Evolutionary conservation across 2,888 invertebrate genomes (phyloP).

Genomic region (Thecocarcelia acutangulata): DNA sequence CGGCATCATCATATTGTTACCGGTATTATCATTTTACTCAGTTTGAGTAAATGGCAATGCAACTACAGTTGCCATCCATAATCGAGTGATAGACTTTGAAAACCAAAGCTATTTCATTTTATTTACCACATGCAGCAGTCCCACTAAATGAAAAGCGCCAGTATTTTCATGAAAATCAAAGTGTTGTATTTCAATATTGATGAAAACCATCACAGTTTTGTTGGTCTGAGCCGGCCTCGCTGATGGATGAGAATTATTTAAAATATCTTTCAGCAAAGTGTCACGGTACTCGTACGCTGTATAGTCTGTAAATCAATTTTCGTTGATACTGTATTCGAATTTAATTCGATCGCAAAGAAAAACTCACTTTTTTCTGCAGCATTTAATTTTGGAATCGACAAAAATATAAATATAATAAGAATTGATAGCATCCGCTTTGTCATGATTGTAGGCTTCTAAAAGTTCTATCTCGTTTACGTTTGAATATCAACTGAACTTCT

Average conservation of each 20-base stretch:
- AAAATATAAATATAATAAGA: conserved; percentile 4
- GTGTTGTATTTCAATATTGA: conserved; percentile 70
- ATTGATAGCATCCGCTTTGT: not conserved
- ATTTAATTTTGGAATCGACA: conserved; percentile 6
- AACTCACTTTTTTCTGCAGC: conserved; percentile 54
- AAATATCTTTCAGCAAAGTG: conserved; percentile 67
- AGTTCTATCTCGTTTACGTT: conserved; percentile 15
- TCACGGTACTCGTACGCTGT: conserved; percentile 52
- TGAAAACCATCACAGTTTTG: conserved; percentile 53
- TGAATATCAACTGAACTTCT: conserved; percentile 44
- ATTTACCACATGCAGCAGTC: conserved; percentile 70
- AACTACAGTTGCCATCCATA: no score
- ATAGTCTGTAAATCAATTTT: conserved; percentile 35
- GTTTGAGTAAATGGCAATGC: no score
- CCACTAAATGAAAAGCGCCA: conserved; percentile 71
- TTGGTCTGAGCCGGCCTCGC: conserved; percentile 63
- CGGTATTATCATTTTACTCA: no score
- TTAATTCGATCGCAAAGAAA: no score
- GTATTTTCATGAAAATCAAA: conserved; percentile 69
- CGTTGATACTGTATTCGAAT: not conserved
- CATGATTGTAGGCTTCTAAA: conserved; percentile 2
- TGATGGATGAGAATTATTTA: conserved; percentile 69
- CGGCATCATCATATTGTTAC: no score
- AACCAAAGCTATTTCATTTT: no score
- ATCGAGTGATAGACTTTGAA: no score